Percentiles rank a stretch among this genome's conserved stretches.
Evolutionary conservation across 2,888 invertebrate species (phyloP).

Genomic region (Lumbricus terrestris): DNA sequence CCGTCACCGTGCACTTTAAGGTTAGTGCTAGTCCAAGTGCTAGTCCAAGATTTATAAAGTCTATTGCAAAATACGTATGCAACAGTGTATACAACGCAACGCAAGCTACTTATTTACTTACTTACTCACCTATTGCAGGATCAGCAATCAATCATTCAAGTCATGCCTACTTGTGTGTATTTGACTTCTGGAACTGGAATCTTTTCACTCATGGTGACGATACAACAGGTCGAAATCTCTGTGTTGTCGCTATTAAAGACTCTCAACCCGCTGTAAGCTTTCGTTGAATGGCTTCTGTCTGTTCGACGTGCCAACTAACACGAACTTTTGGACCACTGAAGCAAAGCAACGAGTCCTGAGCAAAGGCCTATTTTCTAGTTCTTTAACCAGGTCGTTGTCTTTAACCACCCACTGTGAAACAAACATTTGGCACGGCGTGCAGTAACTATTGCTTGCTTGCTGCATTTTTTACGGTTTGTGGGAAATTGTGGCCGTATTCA

Average conservation of each 20-base stretch:
- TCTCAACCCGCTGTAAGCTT: neutral
- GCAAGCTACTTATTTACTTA: too few species aligned
- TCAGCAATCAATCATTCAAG: neutral
- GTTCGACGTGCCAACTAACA: too few species aligned
- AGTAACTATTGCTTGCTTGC: neutral
- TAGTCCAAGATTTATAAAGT: too few species aligned
- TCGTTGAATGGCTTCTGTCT: too few species aligned
- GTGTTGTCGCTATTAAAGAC: neutral
- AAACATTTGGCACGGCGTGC: neutral
- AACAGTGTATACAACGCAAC: neutral
- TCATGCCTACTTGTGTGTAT: slow-evolving; percentile 7
- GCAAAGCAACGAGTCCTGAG: too few species aligned
- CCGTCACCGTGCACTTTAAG: too few species aligned
- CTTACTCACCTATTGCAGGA: too few species aligned
- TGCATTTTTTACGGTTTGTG: neutral
- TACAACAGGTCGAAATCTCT: neutral
- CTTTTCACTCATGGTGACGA: slow-evolving; percentile 14
- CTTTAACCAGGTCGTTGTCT: too few species aligned
- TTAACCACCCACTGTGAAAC: too few species aligned
- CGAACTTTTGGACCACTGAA: neutral
- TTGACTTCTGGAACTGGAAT: slow-evolving; percentile 18
- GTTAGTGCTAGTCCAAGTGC: too few species aligned
- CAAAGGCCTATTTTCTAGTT: too few species aligned
- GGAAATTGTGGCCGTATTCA: neutral
- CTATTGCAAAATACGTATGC: too few species aligned